A percentile compares a stretch with the other conserved stretches of the same genome.
phyloP scores from a whole-genome alignment of 2,797 vertebrate genomes.

The Eleutherodactylus coqui region DNA sequence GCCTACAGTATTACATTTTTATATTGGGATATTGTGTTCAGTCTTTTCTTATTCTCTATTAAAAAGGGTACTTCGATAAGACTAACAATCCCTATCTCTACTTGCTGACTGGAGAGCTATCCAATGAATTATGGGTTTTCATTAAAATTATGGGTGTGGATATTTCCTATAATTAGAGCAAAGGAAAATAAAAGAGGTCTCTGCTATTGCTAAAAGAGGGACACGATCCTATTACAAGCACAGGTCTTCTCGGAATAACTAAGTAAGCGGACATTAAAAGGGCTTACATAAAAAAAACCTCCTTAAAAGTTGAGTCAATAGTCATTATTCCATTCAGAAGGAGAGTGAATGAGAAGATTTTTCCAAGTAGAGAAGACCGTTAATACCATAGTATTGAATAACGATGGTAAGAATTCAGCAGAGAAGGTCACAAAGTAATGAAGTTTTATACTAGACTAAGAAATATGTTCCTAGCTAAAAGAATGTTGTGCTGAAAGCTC shows the following conservation, averaged over 20 bases:
- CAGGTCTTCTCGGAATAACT: not conserved
- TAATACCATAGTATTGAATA: constrained; percentile 10
- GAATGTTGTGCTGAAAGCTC: not conserved
- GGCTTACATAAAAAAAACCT: not conserved
- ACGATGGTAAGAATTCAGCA: constrained; percentile 33
- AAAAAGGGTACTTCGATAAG: not conserved
- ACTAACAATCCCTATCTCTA: not conserved
- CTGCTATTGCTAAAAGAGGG: not conserved
- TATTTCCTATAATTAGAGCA: not conserved
- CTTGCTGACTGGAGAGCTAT: not conserved
- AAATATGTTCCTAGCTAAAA: not conserved
- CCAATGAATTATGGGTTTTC: not conserved
- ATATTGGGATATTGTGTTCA: too few relatives aligned
- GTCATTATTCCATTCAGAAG: not conserved
- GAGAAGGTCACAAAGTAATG: constrained; percentile 28
- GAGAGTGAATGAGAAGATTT: constrained; percentile 6
- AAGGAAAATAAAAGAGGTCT: not conserved
- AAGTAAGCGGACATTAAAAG: not conserved
- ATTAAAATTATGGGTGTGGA: not conserved
- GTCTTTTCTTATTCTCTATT: not conserved
- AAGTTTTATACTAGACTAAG: constrained; percentile 4
- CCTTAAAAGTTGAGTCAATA: not conserved
- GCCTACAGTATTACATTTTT: too few relatives aligned
- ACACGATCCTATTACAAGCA: not conserved
- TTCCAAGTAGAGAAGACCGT: constrained; percentile 26